Conservation (phyloP, 2,797 vertebrate genomes). For the Myotis findleyi region DNA sequence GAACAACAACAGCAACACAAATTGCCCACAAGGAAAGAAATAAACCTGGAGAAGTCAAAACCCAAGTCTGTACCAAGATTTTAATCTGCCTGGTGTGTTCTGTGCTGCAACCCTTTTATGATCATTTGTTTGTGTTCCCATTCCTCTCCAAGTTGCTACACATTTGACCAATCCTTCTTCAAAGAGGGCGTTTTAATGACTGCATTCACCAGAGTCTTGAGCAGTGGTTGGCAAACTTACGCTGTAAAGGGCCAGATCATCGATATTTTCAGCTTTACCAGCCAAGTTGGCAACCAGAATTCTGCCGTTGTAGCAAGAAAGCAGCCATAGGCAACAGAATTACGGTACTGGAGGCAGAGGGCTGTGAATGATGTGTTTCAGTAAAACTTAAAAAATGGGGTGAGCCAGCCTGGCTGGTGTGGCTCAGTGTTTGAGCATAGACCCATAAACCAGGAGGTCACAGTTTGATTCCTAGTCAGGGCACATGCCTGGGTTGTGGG, state of each 20-base stretch:
- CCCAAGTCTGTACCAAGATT: neutral
- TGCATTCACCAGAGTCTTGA: slow-evolving; percentile 9
- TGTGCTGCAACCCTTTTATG: neutral
- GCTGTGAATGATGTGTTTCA: neutral
- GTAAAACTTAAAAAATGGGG: neutral
- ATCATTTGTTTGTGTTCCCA: neutral
- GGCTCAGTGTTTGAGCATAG: neutral
- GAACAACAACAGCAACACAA: neutral
- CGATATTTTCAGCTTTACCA: neutral
- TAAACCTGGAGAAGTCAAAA: slow-evolving; percentile 17
- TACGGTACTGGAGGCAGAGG: no score
- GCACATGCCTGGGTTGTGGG: no score
- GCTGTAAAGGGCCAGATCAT: neutral
- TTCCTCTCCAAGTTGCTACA: neutral
- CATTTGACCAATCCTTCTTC: neutral
- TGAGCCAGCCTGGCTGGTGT: neutral
- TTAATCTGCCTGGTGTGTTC: neutral
- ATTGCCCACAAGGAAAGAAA: neutral
- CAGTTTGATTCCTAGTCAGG: neutral
- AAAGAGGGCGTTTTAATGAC: neutral
- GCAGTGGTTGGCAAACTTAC: neutral
- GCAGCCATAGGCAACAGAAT: neutral
- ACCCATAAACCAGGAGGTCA: neutral
- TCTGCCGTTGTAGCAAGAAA: neutral
- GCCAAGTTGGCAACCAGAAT: neutral